Conservation (phyloP, 2,888 invertebrate species). For the Eupeodes luniger region DNA sequence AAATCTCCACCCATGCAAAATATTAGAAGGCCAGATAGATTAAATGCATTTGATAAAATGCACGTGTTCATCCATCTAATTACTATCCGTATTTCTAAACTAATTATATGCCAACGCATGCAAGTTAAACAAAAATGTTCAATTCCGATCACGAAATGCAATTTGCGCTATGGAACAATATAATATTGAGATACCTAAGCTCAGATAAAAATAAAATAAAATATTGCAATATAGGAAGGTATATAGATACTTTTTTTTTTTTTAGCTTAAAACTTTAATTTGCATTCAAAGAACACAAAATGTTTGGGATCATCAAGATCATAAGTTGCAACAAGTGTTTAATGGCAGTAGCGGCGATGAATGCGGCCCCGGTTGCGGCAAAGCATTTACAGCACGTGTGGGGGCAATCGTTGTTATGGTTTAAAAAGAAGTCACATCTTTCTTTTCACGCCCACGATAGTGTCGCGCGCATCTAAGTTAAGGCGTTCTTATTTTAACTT, state of each 20-base stretch:
- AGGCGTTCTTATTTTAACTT: constrained; percentile 45
- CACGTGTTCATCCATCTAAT: constrained; percentile 68
- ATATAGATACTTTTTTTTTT: not conserved
- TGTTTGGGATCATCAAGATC: constrained; percentile 43
- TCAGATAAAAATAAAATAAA: constrained; percentile 9
- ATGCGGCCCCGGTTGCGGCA: too few relatives aligned
- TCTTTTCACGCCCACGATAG: constrained; percentile 49
- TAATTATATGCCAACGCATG: constrained; percentile 59
- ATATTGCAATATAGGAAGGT: not conserved
- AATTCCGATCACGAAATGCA: constrained; percentile 61
- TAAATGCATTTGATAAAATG: constrained; percentile 53
- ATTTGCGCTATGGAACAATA: constrained; percentile 36
- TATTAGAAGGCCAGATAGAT: constrained; percentile 50
- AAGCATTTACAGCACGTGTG: not conserved
- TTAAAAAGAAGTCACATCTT: not conserved
- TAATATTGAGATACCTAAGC: constrained; percentile 16
- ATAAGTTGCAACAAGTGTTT: constrained; percentile 47
- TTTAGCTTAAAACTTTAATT: constrained; percentile 4
- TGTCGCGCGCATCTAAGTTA: constrained; percentile 39
- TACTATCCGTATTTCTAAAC: constrained; percentile 18
- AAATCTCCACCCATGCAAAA: constrained; percentile 38
- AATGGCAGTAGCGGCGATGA: not conserved
- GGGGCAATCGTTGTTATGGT: not conserved
- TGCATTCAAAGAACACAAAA: constrained; percentile 29
- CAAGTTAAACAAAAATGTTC: constrained; percentile 26